A percentile compares a stretch with the other conserved stretches of the same genome.
Evolutionary conservation across 2,888 invertebrate species (phyloP).

Genomic region (Caenorhabditis parvicauda): DNA sequence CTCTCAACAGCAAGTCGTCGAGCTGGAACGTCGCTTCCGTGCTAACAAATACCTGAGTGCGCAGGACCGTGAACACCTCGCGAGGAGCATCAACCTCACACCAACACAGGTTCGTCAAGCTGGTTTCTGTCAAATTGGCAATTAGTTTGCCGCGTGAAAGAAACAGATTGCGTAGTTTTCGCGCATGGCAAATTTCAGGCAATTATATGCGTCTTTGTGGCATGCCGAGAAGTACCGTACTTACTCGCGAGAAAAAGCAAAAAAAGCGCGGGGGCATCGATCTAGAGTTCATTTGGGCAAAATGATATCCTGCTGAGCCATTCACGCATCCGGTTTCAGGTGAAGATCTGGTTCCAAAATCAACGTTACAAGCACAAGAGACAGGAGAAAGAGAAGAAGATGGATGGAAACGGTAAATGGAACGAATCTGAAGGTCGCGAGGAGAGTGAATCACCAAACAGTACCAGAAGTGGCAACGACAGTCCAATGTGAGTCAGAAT

Average conservation of each 20-base stretch:
- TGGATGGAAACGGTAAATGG: constrained; percentile 19
- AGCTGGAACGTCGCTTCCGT: constrained; percentile 79
- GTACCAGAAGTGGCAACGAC: constrained; percentile 7
- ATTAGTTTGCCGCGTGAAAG: not conserved
- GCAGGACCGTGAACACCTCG: constrained; percentile 82
- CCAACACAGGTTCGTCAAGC: constrained; percentile 76
- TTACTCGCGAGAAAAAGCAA: no score
- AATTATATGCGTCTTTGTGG: constrained; percentile 18
- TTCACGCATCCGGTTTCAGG: constrained; percentile 24
- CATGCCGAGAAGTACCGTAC: not conserved
- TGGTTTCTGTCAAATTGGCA: not conserved
- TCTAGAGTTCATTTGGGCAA: not conserved
- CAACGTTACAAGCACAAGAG: constrained; percentile 48
- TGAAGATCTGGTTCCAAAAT: constrained; percentile 52
- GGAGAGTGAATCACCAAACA: constrained; percentile 15
- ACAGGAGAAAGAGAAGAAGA: constrained; percentile 29
- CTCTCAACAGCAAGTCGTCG: constrained; percentile 70
- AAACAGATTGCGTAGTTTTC: constrained; percentile 5
- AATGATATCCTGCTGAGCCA: not conserved
- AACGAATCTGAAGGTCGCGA: constrained; percentile 1
- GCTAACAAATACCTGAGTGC: constrained; percentile 85
- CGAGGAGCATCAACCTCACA: constrained; percentile 77
- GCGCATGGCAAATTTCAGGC: constrained; percentile 16
- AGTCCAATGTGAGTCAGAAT: constrained; percentile 15
- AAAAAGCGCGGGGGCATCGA: no score